Conservation (phyloP, 2,888 invertebrate species). For the Sympetrum striolatum region DNA sequence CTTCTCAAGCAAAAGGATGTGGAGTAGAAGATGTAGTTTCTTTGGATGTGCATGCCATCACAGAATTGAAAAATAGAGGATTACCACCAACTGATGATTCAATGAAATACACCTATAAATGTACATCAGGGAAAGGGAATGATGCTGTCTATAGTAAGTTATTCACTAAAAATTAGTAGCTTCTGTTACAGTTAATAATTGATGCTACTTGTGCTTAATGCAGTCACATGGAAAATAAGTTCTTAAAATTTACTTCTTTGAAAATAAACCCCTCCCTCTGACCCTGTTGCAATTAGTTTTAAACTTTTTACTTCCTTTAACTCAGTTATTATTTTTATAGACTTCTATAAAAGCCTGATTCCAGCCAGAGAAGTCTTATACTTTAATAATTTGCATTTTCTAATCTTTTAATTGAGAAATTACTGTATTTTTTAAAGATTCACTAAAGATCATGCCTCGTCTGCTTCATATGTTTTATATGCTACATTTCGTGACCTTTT, state of each 20-base stretch:
- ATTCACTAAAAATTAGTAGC: too few species aligned
- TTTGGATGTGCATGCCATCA: conserved; percentile 94
- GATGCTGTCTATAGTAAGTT: conserved; percentile 73
- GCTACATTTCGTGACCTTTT: too few species aligned
- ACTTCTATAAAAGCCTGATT: too few species aligned
- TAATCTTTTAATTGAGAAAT: too few species aligned
- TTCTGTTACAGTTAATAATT: neutral
- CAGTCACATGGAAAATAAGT: neutral
- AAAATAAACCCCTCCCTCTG: too few species aligned
- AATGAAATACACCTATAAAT: conserved; percentile 86
- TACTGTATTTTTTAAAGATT: too few species aligned
- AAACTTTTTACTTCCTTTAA: too few species aligned
- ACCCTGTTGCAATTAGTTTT: too few species aligned
- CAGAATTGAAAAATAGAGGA: conserved; percentile 79
- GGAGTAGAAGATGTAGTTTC: conserved; percentile 84
- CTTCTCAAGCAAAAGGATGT: conserved; percentile 86
- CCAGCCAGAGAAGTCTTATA: neutral
- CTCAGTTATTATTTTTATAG: too few species aligned
- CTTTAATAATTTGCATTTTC: too few species aligned
- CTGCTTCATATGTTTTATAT: too few species aligned
- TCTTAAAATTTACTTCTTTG: neutral
- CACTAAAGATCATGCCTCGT: too few species aligned
- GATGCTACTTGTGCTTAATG: neutral
- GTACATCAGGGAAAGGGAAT: conserved; percentile 67
- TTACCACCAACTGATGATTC: conserved; percentile 88